Evolutionary conservation across 2,797 vertebrate species (phyloP).

Genomic region (Adrianichthys oophorus): DNA sequence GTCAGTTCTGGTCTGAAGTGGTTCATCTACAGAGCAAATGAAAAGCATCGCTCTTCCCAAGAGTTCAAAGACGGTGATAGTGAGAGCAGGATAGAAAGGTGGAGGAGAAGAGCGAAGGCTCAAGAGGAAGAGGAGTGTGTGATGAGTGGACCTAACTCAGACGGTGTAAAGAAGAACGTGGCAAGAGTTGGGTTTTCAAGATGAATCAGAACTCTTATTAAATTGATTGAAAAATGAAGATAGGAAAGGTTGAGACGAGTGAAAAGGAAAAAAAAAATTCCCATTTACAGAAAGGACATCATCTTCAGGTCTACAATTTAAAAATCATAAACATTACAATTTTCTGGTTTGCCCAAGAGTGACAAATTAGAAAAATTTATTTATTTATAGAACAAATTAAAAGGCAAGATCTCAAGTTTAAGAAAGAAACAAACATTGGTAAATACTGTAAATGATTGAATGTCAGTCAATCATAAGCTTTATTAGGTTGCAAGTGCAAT

Average conservation of each 20-base stretch:
- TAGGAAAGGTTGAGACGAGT: constrained; percentile 16
- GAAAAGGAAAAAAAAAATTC: constrained; percentile 1
- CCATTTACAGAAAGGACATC: too few species aligned
- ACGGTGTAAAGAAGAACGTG: constrained; percentile 29
- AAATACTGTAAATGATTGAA: too few species aligned
- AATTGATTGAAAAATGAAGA: constrained; percentile 54
- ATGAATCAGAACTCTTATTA: constrained; percentile 16
- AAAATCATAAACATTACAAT: too few species aligned
- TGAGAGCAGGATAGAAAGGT: constrained; percentile 22
- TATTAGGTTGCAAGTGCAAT: too few species aligned
- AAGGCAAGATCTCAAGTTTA: too few species aligned
- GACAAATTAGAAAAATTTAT: too few species aligned
- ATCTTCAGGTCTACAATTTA: too few species aligned
- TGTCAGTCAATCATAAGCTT: too few species aligned
- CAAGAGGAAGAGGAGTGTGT: constrained; percentile 24
- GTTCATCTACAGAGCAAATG: constrained; percentile 38
- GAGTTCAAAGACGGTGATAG: constrained; percentile 35
- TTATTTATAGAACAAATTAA: too few species aligned
- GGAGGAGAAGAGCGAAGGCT: constrained; percentile 25
- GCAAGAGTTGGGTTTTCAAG: constrained; percentile 8
- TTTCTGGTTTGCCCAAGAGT: too few species aligned
- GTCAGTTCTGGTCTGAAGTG: constrained; percentile 57
- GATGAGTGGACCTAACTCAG: constrained; percentile 39
- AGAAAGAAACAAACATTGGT: too few species aligned
- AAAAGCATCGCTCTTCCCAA: constrained; percentile 35